Evolutionary conservation across 2,888 invertebrate genomes (phyloP), one percentile per base, ranked within the genome.

Genomic region (Rhogogaster chlorosoma): DNA sequence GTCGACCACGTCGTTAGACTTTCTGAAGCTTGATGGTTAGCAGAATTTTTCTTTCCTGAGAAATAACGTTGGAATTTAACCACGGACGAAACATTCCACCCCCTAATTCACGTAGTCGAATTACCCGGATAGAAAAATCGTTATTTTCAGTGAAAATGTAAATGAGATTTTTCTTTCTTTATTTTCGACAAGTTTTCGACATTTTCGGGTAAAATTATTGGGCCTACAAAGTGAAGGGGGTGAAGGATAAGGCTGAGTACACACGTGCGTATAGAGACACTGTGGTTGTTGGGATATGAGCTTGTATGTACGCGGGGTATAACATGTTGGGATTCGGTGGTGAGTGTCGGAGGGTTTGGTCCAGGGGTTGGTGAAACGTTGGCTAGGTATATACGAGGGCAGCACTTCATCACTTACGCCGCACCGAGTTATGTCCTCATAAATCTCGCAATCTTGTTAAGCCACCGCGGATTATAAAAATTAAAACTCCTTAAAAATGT

Each of bases 401-500:
- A 84, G 86, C 86, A 86, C 88, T 88, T 86, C 86, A 87, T 86
- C 88, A 86, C 87, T 87, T 84, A 86, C 86, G 87, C 84, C 83
- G 84, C 86, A 86, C 87, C 88, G 88, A 89, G 86, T 88, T 89
- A 88, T 86, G 87, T 78, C 87, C 84, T 86, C 86, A 86, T 88
- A 88, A 87, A 88, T 89, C 88, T 88, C 85, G 87, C 88, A 88
- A 88, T 89, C 89, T 88, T 88, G 88, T 89, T 89, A 88, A 87
- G 88, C 86, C 85, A 85, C 84, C 83, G 85, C 87, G 87, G 88
- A 89, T 89, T 89, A 89, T 89, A 87, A 87, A 88, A 89, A 89
- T 89, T 89, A 88, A 89, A 89, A 89, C 88, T 88, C 87, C 87
- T 89, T 87, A 88, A 88, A 88, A 88, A 88, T 88, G 88, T 88